phyloP scores from a whole-genome alignment of 2,113 vertebrate species.

The Amazona vittata region DNA sequence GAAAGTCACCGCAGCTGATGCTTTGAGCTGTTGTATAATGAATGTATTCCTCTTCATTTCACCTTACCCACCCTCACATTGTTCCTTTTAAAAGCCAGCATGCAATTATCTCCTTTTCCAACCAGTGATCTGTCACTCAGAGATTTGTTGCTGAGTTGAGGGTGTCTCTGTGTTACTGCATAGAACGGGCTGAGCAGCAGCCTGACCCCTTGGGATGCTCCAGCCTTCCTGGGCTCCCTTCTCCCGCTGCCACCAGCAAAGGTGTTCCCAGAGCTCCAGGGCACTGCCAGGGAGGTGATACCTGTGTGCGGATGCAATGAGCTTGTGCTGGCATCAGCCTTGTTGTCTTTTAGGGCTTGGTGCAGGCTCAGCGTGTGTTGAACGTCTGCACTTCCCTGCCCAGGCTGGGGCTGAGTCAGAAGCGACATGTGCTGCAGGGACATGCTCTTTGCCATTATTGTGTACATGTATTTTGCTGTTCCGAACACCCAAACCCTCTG shows the following conservation, averaged over 20 bases:
- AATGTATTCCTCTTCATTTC: not conserved
- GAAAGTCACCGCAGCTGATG: not conserved
- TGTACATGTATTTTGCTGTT: not conserved
- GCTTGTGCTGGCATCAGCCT: not conserved
- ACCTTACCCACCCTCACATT: not conserved
- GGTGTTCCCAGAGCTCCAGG: not conserved
- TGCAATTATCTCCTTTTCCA: not conserved
- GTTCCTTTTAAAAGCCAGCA: not conserved
- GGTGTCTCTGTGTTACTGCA: not conserved
- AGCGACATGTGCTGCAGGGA: not conserved
- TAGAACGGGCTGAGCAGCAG: not conserved
- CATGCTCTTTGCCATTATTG: not conserved
- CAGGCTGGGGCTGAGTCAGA: conserved; percentile 19
- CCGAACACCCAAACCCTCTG: not conserved
- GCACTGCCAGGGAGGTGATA: not conserved
- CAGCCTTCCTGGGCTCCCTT: not conserved
- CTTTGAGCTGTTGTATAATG: not conserved
- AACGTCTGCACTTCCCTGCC: conserved; percentile 11
- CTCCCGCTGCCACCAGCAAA: not conserved
- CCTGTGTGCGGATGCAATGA: accelerated
- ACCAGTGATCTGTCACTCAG: accelerated
- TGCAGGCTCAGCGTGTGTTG: not conserved
- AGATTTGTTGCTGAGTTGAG: not conserved
- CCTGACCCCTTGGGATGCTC: not conserved
- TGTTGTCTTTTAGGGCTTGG: not conserved